Evolutionary conservation across 2,113 vertebrate genomes (phyloP).

Genomic region (Dascyllus trimaculatus): DNA sequence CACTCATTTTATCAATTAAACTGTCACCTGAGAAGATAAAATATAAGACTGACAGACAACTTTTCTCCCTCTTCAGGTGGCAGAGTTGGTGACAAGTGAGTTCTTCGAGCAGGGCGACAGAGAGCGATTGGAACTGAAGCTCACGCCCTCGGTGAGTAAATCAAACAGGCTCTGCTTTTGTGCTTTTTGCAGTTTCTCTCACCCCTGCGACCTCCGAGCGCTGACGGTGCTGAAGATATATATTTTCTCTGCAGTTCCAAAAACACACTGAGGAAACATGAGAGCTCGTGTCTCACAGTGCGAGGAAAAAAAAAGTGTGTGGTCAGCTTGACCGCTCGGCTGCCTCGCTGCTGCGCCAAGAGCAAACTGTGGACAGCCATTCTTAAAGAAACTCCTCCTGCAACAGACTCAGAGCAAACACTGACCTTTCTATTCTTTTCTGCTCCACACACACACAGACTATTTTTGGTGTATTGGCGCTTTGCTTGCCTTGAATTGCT

Average conservation of each 20-base stretch:
- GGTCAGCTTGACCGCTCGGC: constrained; percentile 60
- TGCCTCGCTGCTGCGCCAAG: constrained; percentile 47
- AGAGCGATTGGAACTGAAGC: constrained; percentile 96
- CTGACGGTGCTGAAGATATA: constrained; percentile 57
- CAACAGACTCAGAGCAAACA: constrained; percentile 25
- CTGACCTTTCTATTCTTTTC: constrained; percentile 53
- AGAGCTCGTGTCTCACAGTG: constrained; percentile 49
- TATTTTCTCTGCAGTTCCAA: constrained; percentile 46
- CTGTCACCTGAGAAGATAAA: too few species aligned
- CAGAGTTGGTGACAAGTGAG: constrained; percentile 97
- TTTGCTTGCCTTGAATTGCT: neutral
- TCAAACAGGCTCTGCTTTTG: constrained; percentile 15
- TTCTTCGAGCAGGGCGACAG: constrained; percentile 99
- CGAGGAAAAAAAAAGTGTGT: constrained; percentile 30
- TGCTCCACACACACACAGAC: constrained; percentile 9
- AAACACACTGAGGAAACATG: constrained; percentile 55
- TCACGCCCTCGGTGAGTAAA: constrained; percentile 95
- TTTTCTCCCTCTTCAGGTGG: constrained; percentile 86
- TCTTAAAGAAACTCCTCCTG: constrained; percentile 30
- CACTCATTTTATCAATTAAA: too few species aligned
- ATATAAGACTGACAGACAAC: neutral
- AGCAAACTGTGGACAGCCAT: constrained; percentile 49
- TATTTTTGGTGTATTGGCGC: neutral
- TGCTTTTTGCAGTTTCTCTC: constrained; percentile 45
- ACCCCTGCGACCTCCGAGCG: constrained; percentile 49